phyloP scores from a whole-genome alignment of 2,113 vertebrate species.

The Tichodroma muraria region DNA sequence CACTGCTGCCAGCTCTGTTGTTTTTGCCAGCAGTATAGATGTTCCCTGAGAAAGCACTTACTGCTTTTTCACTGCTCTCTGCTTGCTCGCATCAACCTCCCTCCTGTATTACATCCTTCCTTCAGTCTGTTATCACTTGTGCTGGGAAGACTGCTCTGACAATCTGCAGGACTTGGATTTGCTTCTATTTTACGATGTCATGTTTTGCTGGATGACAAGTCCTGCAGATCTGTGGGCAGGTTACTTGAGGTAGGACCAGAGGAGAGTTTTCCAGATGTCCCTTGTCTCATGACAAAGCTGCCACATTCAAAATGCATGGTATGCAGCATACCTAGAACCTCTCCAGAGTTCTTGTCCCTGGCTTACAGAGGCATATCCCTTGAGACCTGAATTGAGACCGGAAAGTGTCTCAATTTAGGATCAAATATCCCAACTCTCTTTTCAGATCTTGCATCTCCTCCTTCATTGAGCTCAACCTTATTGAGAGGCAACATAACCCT shows the following conservation, averaged over 20 bases:
- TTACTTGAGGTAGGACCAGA: background rate
- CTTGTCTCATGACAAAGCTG: background rate
- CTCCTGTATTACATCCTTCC: background rate
- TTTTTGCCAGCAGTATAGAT: background rate
- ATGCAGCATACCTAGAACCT: background rate
- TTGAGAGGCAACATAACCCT: rapidly evolving
- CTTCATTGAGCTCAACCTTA: background rate
- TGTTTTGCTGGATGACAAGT: background rate
- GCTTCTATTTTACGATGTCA: background rate
- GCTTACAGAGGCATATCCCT: background rate
- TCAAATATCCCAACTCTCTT: background rate
- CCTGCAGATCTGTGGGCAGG: background rate
- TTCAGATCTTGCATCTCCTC: background rate
- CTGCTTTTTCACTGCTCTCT: background rate
- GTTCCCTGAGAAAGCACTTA: background rate
- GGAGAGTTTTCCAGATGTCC: background rate
- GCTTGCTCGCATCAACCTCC: background rate
- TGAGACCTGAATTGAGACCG: too few relatives aligned
- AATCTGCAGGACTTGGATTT: background rate
- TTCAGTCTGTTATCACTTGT: background rate
- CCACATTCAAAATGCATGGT: background rate
- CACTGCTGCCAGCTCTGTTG: background rate
- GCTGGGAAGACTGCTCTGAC: background rate
- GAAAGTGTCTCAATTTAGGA: background rate
- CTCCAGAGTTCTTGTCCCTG: background rate